Evolutionary conservation across 2,888 invertebrate species (phyloP), one percentile per base, ranked within the genome.

Genomic region (Parnassius mnemosyne): DNA sequence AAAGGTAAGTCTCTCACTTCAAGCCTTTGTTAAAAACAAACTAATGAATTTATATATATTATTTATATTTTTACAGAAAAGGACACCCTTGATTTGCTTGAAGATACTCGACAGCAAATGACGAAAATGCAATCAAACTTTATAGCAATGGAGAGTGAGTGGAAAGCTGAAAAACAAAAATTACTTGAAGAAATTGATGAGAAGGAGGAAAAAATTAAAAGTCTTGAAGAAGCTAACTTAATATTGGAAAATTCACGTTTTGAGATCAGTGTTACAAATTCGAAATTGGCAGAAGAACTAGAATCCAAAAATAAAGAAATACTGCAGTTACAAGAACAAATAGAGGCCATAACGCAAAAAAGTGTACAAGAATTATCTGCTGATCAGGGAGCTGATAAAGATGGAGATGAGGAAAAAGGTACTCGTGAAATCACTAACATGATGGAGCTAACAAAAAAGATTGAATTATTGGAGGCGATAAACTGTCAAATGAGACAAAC

Each of bases 31-130:
- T 9, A 13, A n/a, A 13, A n/a, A 12, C 10, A 13, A 16, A 11
- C 3, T 25, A 7, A 9, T 3, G 2, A 7, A 53, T 9, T 53
- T n/a, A 42, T 56, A 46, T 62, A 65, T 12, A 65, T 58, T 64
- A 51, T 84, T 49, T 49, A 20, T 20, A 20, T 13, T 10, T 13
- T 49, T 83, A 53, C 66, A 89, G 93, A 94, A 60, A 96, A 95
- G 89, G 93, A 93, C 71, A 94, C 95, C 10, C 84, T 96, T 65
- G 93, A 94, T 73, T 93, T 95, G 68, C 89, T 96, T 57, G 96
- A 96, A 81, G 95, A 96, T 65, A 96, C 96, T 16, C 94, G 94
- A 76, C 94, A 95, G 71, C 95, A 96, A 87, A 95, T 96, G 95
- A 93, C 94, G 75, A 92, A 94, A 75, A 95, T 96, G 95, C 96